Percentiles rank a stretch among this genome's conserved stretches.
Conservation (phyloP, 2,113 vertebrate species). For the Hemiscyllium ocellatum region DNA sequence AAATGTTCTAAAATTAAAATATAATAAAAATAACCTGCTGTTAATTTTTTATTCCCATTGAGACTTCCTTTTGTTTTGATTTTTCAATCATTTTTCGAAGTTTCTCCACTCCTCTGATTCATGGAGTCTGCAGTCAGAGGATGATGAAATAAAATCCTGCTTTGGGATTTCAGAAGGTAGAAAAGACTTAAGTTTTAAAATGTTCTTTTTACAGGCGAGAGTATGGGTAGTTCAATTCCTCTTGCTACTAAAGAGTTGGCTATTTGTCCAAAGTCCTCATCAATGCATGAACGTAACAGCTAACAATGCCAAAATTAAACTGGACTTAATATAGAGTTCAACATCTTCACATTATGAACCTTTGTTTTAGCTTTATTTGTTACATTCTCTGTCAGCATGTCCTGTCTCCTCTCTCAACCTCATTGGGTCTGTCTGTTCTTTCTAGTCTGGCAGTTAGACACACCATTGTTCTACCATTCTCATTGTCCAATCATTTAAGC, state of each 20-base stretch:
- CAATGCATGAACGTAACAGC: background rate
- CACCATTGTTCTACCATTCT: too few species aligned
- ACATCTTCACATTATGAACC: too few species aligned
- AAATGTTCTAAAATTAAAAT: conserved; percentile 20
- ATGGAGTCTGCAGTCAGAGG: background rate
- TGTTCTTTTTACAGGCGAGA: background rate
- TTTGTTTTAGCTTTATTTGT: too few species aligned
- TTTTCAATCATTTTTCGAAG: background rate
- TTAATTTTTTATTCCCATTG: background rate
- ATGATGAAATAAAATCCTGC: background rate
- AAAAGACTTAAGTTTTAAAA: background rate
- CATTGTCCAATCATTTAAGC: too few species aligned
- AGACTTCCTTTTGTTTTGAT: background rate
- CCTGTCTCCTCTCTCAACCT: too few species aligned
- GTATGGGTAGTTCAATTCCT: background rate
- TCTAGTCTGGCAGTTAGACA: too few species aligned
- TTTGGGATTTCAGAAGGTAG: background rate
- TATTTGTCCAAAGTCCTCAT: background rate
- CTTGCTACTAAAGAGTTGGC: background rate
- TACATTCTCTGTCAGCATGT: too few species aligned
- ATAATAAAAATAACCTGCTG: background rate
- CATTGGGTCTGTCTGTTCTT: too few species aligned
- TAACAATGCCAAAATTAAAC: background rate
- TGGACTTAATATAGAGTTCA: too few species aligned
- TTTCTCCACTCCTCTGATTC: background rate